phyloP scores from a whole-genome alignment of 2,888 invertebrate genomes.

The Phasia obesa region DNA sequence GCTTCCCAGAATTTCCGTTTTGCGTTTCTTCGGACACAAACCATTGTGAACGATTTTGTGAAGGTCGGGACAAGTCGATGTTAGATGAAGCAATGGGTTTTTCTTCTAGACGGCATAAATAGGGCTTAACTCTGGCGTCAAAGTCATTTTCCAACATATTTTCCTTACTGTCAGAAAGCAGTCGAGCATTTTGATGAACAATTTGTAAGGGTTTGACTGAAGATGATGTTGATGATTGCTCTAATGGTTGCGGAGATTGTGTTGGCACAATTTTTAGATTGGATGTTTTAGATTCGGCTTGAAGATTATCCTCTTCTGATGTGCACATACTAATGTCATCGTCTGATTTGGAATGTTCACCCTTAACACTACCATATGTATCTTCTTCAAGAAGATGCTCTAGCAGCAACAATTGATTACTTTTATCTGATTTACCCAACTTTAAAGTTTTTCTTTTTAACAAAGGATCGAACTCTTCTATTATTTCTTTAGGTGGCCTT shows the following conservation, averaged over 20 bases:
- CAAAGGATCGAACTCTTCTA: constrained; percentile 89
- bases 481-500: constrained; percentile 83
- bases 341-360: constrained; percentile 76
- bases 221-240: constrained; percentile 47
- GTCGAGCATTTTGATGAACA: constrained; percentile 80
- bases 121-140: constrained; percentile 73
- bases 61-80: constrained; percentile 75
- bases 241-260: constrained; percentile 31
- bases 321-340: constrained; percentile 83
- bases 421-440: constrained; percentile 81
- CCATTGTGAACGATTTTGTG: constrained; percentile 80
- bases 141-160: constrained; percentile 76
- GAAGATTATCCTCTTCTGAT: constrained; percentile 81
- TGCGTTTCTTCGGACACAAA: constrained; percentile 75
- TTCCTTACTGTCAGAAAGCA: constrained; percentile 79
- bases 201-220: constrained; percentile 76
- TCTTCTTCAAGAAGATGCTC: constrained; percentile 88
- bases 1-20: constrained; percentile 47
- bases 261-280: constrained; percentile 67
- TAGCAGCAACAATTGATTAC: constrained; percentile 86
- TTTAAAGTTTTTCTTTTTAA: constrained; percentile 75
- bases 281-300: constrained; percentile 47
- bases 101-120: constrained; percentile 74
- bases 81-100: constrained; percentile 53
- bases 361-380: constrained; percentile 85